Base-by-base conservation (phyloP, 2,113 vertebrate species). In the Mus spicilegus region DNA sequence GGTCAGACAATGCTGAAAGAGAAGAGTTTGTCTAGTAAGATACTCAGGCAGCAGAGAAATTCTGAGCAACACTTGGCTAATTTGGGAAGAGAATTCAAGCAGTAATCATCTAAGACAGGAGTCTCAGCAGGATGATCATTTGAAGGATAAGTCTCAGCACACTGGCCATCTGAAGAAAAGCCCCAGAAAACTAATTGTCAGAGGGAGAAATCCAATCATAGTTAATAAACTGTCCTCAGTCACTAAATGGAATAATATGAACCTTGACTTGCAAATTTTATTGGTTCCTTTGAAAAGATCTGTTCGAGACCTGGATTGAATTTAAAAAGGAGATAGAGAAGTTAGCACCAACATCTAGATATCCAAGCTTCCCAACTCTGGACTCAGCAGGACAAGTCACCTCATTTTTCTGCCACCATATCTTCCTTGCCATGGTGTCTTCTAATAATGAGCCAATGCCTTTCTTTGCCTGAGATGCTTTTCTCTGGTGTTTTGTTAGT, bases 1-100 rank as follows among this genome's bases (percentile, higher is more conserved):
- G 0, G 0, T 17, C 3, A 63, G 6, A 33, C 16, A 65, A 7
- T 26, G 3, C 30, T 33, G 39, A 73, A 58, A 75, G 9, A 13
- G 7, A n/a, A 3, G 6, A 75, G 6, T 14, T 1, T 13, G 9
- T n/a, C 3, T 22, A 42, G 77, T 7, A 72, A 78, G 70, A 73
- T 12, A 54, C 7, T 77, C 22, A 75, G 24, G 33, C 28, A 69
- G 22, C 75, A 93, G 12, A 46, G 51, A 78, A 75, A 69, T n/a
- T 78, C 63, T 77, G 13, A 73, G 20, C 56, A 88, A 70, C 2
- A 5, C 16, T 14, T 12, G 14, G 39, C 0, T 4, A n/a, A 33
- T 46, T 49, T 70, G 22, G 33, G 17, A 92, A 19, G 2, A 86
- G 9, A 73, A 39, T 39, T 73, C 1, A 7, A 39, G 36, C 10